These are phyloP conservation scores for Morpho deidamia DNA, from an alignment of 2,888 invertebrate species.

Conservation along the genomic window DNA sequence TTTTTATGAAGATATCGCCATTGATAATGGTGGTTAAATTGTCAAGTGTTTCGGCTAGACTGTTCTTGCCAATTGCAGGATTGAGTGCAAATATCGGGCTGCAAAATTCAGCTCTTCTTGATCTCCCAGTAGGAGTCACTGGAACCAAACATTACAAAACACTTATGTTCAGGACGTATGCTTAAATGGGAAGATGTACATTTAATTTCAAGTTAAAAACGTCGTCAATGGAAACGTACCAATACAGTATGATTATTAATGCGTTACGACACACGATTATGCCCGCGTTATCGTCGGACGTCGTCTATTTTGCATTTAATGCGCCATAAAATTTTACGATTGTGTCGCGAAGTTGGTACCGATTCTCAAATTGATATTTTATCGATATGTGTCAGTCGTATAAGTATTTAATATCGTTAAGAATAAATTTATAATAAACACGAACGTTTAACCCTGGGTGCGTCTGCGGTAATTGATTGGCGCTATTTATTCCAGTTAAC, in stretches of 20 bases:
- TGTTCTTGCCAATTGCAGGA: no score
- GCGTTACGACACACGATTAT: slow-evolving; percentile 39
- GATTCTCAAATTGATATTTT: slow-evolving; percentile 52
- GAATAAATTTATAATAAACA: neutral
- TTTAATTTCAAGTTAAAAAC: neutral
- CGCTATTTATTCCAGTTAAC: no score
- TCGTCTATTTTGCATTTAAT: slow-evolving; percentile 57
- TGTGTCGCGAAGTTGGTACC: slow-evolving; percentile 48
- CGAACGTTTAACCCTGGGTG: neutral
- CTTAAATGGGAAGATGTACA: no score
- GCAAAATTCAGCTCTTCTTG: no score
- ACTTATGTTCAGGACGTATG: no score
- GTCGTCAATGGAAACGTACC: slow-evolving; percentile 4
- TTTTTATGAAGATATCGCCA: no score
- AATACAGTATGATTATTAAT: slow-evolving; percentile 36
- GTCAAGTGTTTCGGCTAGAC: no score
- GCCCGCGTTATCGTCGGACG: slow-evolving; percentile 20
- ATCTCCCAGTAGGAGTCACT: no score
- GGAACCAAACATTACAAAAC: no score
- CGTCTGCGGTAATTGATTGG: no score
- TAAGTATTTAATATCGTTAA: slow-evolving; percentile 11
- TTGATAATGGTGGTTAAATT: no score
- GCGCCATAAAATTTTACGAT: slow-evolving; percentile 56
- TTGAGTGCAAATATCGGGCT: no score
- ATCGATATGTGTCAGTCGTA: slow-evolving; percentile 36